These are phyloP conservation scores for Stichodactyla helianthus DNA, from an alignment of 64 coral and sea anemone genomes.

Conservation along the genomic window DNA sequence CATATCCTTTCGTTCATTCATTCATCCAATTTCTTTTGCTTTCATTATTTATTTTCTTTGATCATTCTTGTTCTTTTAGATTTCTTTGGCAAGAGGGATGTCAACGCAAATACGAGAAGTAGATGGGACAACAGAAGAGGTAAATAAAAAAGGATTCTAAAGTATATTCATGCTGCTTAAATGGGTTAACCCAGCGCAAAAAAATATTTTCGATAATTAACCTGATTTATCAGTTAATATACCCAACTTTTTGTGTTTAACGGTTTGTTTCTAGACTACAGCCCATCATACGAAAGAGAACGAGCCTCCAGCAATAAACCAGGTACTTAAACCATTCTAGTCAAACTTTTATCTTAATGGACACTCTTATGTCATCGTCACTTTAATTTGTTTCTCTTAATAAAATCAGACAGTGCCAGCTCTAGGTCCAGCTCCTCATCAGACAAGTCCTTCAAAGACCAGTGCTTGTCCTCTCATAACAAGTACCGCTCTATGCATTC, in stretches of 20 bases:
- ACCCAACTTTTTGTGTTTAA: background rate
- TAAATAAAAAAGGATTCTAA: background rate
- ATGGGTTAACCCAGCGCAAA: too few species aligned
- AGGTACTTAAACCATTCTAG: background rate
- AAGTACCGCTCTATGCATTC: constrained; percentile 55
- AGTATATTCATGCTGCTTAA: background rate
- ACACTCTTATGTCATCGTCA: background rate
- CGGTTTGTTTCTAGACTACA: background rate
- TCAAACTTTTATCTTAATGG: background rate
- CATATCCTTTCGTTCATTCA: background rate
- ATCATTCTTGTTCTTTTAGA: background rate
- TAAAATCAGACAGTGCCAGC: background rate
- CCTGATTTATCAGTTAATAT: background rate
- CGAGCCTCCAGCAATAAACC: background rate
- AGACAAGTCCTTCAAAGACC: constrained; percentile 48
- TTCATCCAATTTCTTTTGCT: background rate
- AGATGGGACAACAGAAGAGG: background rate
- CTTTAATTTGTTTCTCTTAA: background rate
- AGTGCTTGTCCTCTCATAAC: constrained; percentile 42
- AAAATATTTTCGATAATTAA: background rate
- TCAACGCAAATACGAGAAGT: background rate
- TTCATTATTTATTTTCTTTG: background rate
- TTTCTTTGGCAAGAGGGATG: background rate
- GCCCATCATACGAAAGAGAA: background rate
- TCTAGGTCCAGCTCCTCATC: constrained; percentile 5